Conservation (phyloP, 1,140 invertebrate species). For the Neodiprion virginianus region DNA sequence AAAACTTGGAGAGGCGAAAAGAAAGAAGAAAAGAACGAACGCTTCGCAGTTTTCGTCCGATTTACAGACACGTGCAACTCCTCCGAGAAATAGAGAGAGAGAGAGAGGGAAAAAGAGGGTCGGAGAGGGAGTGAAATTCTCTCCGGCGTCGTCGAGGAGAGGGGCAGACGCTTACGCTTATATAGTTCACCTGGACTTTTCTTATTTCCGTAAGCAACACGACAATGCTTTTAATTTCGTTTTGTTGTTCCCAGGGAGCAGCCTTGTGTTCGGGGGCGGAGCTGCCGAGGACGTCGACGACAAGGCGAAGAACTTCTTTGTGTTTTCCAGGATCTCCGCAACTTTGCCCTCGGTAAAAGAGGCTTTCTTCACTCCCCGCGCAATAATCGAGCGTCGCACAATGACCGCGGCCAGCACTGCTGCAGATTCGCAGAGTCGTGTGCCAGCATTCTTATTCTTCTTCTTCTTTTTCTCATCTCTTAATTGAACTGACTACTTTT, state of each 20-base stretch:
- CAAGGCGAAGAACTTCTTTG: no score
- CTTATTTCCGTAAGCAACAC: constrained; percentile 53
- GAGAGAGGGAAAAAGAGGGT: not conserved
- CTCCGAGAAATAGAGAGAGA: not conserved
- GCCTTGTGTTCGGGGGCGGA: no score
- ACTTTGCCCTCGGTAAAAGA: no score
- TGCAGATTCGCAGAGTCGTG: no score
- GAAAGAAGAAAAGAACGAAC: not conserved
- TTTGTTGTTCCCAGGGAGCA: constrained; percentile 23
- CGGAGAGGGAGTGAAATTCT: not conserved
- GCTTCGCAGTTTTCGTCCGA: not conserved
- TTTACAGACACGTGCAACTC: not conserved
- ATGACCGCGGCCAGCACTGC: no score
- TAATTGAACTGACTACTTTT: no score
- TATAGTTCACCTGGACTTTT: constrained; percentile 30
- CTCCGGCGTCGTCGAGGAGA: not conserved
- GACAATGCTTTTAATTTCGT: constrained; percentile 60
- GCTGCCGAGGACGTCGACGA: no score
- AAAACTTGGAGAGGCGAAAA: not conserved
- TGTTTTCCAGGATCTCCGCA: no score
- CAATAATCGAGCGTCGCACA: no score
- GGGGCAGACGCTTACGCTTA: not conserved
- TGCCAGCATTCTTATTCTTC: no score
- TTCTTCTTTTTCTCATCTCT: no score
- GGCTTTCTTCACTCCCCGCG: no score